Conservation (phyloP, 2,888 invertebrate genomes). For the Meandrusa payeni region DNA sequence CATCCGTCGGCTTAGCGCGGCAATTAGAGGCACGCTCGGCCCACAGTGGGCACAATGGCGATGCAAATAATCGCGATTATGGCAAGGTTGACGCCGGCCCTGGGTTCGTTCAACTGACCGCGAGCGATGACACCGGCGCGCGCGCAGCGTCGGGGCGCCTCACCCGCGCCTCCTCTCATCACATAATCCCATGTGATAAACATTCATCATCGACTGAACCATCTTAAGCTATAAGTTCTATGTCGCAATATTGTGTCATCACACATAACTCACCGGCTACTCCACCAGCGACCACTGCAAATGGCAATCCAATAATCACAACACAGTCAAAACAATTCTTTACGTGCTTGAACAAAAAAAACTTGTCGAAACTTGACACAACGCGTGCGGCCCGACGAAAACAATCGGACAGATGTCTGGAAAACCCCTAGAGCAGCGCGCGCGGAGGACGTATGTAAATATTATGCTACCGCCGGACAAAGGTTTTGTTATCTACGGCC, state of each 20-base stretch:
- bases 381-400: constrained; percentile 73
- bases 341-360: constrained; percentile 41
- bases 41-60: constrained; percentile 65
- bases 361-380: constrained; percentile 72
- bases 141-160: constrained; percentile 66
- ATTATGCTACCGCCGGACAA: constrained; percentile 77
- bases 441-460: constrained; percentile 51
- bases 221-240: neutral
- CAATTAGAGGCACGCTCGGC: constrained; percentile 59
- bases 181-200: constrained; percentile 27
- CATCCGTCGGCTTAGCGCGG: constrained; percentile 35
- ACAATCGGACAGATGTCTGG: constrained; percentile 73
- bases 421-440: constrained; percentile 67
- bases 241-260: neutral
- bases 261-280: constrained; percentile 29
- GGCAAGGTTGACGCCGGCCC: constrained; percentile 77
- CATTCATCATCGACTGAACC: neutral
- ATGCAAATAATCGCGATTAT: constrained; percentile 80
- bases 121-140: constrained; percentile 78
- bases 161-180: constrained; percentile 35
- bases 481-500: constrained; percentile 78
- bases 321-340: constrained; percentile 50
- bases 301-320: constrained; percentile 70
- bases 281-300: constrained; percentile 48
- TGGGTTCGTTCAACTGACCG: constrained; percentile 80